Conservation (phyloP, 23 tunicate species). For the Corella eumyota region DNA sequence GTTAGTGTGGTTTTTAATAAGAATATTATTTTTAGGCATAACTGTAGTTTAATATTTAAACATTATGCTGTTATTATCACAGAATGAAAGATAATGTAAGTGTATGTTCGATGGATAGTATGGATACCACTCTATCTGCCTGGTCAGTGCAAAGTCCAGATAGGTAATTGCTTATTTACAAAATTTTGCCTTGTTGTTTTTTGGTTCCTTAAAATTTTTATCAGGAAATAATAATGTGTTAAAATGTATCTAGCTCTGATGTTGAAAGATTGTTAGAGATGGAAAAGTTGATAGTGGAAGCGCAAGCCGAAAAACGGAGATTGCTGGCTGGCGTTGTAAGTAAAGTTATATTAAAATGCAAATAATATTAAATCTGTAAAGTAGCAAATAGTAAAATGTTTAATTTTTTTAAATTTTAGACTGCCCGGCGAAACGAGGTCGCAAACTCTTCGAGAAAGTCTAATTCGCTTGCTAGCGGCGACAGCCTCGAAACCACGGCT, state of each 20-base stretch:
- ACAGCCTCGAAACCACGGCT: background rate
- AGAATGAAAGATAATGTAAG: constrained; percentile 23
- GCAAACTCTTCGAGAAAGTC: no score
- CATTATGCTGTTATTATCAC: no score
- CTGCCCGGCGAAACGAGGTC: background rate
- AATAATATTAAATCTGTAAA: no score
- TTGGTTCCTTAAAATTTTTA: background rate
- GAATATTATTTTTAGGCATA: constrained; percentile 1
- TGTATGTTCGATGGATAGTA: constrained; percentile 74
- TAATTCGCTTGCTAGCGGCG: background rate
- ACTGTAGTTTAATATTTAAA: no score
- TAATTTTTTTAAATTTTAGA: background rate
- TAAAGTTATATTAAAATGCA: background rate
- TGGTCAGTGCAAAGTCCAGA: constrained; percentile 57
- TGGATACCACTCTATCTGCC: constrained; percentile 62
- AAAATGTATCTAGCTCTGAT: constrained; percentile 20
- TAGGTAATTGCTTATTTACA: constrained; percentile 43
- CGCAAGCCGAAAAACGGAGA: constrained; percentile 47
- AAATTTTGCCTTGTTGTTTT: background rate
- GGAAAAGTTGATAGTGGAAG: constrained; percentile 48
- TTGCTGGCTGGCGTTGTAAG: constrained; percentile 64
- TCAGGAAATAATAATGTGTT: background rate
- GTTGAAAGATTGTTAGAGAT: constrained; percentile 47
- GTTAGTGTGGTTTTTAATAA: background rate
- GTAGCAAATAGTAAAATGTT: no score